These are phyloP conservation scores for Zaprionus vittiger DNA, from an alignment of 1,140 invertebrate species.

Conservation along the genomic window DNA sequence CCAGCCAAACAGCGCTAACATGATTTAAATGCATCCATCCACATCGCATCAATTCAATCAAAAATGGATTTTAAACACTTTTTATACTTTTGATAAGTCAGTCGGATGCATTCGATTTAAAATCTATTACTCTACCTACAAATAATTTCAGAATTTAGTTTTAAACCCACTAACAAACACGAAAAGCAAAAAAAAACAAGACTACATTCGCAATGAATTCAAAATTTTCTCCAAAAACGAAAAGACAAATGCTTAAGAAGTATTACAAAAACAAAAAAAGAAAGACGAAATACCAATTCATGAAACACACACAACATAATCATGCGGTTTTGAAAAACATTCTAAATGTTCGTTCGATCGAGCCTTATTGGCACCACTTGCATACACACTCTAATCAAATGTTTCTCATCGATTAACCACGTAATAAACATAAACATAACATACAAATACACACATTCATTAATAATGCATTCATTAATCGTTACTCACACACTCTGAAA, in stretches of 20 bases:
- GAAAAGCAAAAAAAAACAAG: constrained; percentile 35
- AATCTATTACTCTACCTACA: constrained; percentile 65
- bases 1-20: constrained; percentile 6
- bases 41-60: constrained; percentile 52
- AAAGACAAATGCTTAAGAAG: constrained; percentile 82
- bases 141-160: constrained; percentile 76
- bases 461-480: constrained; percentile 65
- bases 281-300: constrained; percentile 35
- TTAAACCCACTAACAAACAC: constrained; percentile 49
- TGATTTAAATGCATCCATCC: constrained; percentile 29
- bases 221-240: constrained; percentile 73
- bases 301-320: constrained; percentile 58
- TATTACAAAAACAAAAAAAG: constrained; percentile 66
- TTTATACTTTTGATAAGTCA: constrained; percentile 82
- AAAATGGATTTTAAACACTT: constrained; percentile 77
- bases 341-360: constrained; percentile 71
- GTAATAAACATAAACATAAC: constrained; percentile 39
- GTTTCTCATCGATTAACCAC: constrained; percentile 56
- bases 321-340: constrained; percentile 77
- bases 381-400: constrained; percentile 57
- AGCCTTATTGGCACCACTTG: constrained; percentile 74
- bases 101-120: constrained; percentile 80
- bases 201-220: constrained; percentile 80
- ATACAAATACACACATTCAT: constrained; percentile 23
- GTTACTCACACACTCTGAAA: constrained; percentile 56